Conservation (phyloP, 2,113 vertebrate species). For the Pollimyrus isidori region DNA sequence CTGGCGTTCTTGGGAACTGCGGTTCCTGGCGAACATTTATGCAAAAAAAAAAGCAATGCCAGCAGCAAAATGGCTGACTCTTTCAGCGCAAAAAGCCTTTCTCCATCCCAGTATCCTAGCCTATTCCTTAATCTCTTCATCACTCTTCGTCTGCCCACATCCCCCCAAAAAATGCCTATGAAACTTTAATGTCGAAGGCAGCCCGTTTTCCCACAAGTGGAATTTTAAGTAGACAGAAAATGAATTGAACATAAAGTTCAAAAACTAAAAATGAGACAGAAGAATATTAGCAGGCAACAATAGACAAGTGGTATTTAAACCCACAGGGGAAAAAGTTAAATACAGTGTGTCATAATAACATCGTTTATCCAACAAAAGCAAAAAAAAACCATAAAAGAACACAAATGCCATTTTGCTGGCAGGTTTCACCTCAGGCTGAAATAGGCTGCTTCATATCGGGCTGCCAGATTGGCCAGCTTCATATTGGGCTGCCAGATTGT, state of each 20-base stretch:
- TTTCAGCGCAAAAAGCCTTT: background rate
- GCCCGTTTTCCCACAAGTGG: background rate
- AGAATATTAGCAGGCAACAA: background rate
- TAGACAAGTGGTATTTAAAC: background rate
- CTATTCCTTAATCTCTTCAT: background rate
- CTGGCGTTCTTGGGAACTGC: background rate
- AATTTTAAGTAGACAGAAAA: slow-evolving; percentile 1
- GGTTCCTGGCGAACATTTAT: background rate
- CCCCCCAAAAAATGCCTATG: background rate
- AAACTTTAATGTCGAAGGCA: background rate
- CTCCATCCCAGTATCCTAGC: background rate
- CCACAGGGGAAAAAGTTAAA: background rate
- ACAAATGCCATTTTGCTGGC: background rate
- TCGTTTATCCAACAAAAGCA: background rate
- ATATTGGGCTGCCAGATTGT: background rate
- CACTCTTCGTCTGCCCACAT: background rate
- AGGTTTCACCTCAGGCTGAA: background rate
- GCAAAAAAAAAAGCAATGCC: background rate
- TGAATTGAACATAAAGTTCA: background rate
- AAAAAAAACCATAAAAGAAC: background rate
- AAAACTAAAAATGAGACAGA: background rate
- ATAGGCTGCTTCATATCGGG: background rate
- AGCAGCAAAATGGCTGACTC: background rate
- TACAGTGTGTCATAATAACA: background rate
- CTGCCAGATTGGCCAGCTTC: background rate